Evolutionary conservation across 1,140 invertebrate species (phyloP).

Genomic region (Trialeurodes vaporariorum): DNA sequence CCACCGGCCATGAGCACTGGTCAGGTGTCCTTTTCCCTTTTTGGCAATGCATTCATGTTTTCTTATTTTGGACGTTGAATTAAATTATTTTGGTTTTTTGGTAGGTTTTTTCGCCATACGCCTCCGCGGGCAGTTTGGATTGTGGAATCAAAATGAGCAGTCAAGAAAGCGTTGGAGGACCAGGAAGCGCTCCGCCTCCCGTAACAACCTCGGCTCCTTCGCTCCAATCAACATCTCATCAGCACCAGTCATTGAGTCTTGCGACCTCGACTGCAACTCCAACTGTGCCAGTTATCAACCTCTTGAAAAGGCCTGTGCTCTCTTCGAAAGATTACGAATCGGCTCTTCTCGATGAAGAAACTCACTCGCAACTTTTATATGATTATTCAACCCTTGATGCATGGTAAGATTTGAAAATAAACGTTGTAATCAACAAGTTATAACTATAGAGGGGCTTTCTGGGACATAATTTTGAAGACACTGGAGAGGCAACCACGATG

Average conservation of each 20-base stretch:
- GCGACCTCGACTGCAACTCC: not conserved
- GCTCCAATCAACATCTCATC: constrained; percentile 3
- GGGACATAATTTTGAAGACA: too few relatives aligned
- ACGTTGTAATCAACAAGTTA: too few relatives aligned
- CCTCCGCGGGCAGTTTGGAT: constrained; percentile 18
- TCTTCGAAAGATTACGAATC: constrained; percentile 58
- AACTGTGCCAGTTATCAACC: not conserved
- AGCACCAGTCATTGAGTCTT: not conserved
- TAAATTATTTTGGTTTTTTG: constrained; percentile 1
- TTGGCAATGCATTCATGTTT: too few relatives aligned
- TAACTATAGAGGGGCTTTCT: too few relatives aligned
- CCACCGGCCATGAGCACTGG: too few relatives aligned
- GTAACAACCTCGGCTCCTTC: constrained; percentile 11
- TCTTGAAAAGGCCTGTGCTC: constrained; percentile 55
- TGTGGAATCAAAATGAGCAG: constrained; percentile 10
- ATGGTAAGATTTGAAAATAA: too few relatives aligned
- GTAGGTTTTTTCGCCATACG: constrained; percentile 34
- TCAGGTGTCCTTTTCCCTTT: too few relatives aligned
- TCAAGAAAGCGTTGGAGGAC: constrained; percentile 17
- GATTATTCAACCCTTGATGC: constrained; percentile 73
- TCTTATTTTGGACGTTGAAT: not conserved
- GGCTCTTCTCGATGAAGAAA: constrained; percentile 56
- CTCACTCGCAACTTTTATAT: constrained; percentile 69
- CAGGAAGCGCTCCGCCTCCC: constrained; percentile 20
- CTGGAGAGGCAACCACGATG: too few relatives aligned